These are phyloP conservation scores for Liasis olivaceus DNA, from an alignment of 2,797 vertebrate genomes.

Conservation along the genomic window DNA sequence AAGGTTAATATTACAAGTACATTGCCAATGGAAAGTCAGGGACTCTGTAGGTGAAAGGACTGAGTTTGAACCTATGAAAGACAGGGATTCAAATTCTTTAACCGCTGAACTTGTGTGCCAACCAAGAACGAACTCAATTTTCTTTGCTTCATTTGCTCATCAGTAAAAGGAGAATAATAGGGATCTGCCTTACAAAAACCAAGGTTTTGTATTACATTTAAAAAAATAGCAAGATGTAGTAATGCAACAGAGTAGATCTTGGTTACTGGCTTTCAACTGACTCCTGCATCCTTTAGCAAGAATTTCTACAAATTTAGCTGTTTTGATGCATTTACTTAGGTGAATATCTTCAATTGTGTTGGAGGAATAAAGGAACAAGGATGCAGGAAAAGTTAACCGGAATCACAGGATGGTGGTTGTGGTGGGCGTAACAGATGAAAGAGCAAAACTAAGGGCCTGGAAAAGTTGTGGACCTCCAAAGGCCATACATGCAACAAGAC, in stretches of 20 bases:
- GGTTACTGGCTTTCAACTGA: neutral
- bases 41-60: neutral
- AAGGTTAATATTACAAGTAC: neutral
- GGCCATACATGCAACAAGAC: conserved; percentile 7
- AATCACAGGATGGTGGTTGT: neutral
- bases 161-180: neutral
- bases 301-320: neutral
- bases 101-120: neutral
- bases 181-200: neutral
- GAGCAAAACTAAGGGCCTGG: conserved; percentile 27
- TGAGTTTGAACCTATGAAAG: neutral
- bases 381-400: neutral
- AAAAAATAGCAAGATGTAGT: neutral
- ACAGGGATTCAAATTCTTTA: neutral
- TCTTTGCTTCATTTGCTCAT: neutral
- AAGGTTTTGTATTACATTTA: neutral
- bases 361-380: conserved; percentile 8
- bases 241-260: neutral
- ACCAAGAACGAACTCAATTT: neutral
- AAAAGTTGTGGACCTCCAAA: neutral
- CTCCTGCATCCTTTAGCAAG: neutral
- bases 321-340: neutral
- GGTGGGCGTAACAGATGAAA: neutral
- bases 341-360: neutral
- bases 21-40: neutral